Base-by-base conservation (phyloP, 2,113 vertebrate species). In the Chunga burmeisteri region DNA sequence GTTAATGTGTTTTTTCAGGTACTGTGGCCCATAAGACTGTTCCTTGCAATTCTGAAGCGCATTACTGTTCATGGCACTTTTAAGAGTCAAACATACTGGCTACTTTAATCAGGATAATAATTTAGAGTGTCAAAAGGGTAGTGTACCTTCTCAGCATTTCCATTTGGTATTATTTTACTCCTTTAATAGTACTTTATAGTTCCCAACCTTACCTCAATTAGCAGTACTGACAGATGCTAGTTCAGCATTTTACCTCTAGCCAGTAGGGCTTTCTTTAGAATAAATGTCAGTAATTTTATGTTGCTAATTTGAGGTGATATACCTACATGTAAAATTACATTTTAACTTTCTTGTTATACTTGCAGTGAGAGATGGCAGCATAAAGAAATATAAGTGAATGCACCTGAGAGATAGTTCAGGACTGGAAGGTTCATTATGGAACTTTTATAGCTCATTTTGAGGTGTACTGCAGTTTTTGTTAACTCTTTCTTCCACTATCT, bases 241-340 rank as follows among this genome's bases (percentile, higher is more conserved):
- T 97, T 98, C 97, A 98, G 96, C 96, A 79, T 95, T 97, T 97
- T 97, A 96, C 91, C 92, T 86, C 94, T 77, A 95, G 94, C 86
- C 93, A 95, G 90, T 52, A 91, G 90, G 61, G 94, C 93, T 84
- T 97, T 96, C 93, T 96, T 96, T 96, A 95, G 93, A 96, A 97
- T 97, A 97, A 97, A 97, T 96, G 94, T 97, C 97, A 97, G 96
- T 94, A 95, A 96, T 97, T 98, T 97, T 98, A 97, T 97, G 94
- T 96, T 97, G 88, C 96, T 97, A 98, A 97, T 98, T 98, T 96
- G 96, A 97, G 94, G 95, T 97, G 97, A 97, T 97, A 94, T 97
- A 95, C 93, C 91, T 97, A 96, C 93, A 96, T 94, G 95, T 97
- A 95, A 97, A 97, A 97, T 96, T 96, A 95, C 81, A 75, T 94